Conservation (phyloP, 2,888 invertebrate species). For the Myopa testacea region DNA sequence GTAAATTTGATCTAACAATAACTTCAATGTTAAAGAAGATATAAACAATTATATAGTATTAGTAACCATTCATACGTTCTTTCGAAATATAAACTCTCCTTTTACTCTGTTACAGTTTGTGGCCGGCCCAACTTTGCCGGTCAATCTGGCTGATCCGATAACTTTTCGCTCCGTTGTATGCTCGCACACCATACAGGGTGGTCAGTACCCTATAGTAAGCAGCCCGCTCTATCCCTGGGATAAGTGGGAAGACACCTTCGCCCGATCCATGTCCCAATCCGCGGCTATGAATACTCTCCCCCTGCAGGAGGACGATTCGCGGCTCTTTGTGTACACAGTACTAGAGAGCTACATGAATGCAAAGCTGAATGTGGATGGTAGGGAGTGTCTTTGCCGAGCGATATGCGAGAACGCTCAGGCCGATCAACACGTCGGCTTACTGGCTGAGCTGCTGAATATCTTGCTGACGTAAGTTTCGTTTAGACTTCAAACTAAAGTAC, state of each 20-base stretch:
- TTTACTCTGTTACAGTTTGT: slow-evolving; percentile 45
- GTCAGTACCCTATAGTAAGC: slow-evolving; percentile 58
- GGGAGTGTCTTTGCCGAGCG: slow-evolving; percentile 59
- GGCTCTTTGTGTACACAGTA: slow-evolving; percentile 56
- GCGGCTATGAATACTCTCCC: slow-evolving; percentile 36
- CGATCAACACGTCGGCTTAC: slow-evolving; percentile 58
- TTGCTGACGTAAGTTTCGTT: slow-evolving; percentile 55
- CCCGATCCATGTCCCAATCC: slow-evolving; percentile 52
- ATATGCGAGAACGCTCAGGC: slow-evolving; percentile 66
- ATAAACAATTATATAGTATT: not conserved
- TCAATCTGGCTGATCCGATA: slow-evolving; percentile 57
- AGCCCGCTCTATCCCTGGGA: slow-evolving; percentile 61
- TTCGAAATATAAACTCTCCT: no score
- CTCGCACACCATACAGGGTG: slow-evolving; percentile 57
- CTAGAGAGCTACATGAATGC: slow-evolving; percentile 58
- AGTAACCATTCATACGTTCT: no score
- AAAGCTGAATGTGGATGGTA: slow-evolving; percentile 48
- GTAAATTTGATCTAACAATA: no score
- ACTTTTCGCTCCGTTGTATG: slow-evolving; percentile 59
- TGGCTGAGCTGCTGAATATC: slow-evolving; percentile 56
- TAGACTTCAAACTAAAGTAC: no score
- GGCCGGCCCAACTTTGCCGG: slow-evolving; percentile 55
- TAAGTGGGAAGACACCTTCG: slow-evolving; percentile 60
- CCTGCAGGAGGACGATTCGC: slow-evolving; percentile 57
- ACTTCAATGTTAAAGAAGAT: not conserved